A percentile compares a stretch with the other conserved stretches of the same genome.
phyloP scores from a whole-genome alignment of 2,888 invertebrate genomes.

The Dryococelus australis region DNA sequence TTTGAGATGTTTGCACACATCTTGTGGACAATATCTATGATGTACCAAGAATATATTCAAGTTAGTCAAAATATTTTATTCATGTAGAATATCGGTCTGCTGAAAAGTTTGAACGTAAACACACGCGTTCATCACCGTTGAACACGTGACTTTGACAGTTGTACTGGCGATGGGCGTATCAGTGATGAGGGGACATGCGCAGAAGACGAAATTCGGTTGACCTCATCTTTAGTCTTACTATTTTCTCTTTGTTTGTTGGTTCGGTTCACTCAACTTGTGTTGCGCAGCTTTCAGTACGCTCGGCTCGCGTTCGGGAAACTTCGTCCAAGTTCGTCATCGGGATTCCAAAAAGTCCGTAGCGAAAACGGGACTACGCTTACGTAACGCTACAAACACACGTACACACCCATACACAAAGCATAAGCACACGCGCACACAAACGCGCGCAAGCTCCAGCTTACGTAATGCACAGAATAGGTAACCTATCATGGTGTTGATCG shows the following conservation, averaged over 20 bases:
- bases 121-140: no score
- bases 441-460: constrained; percentile 28
- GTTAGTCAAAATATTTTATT: no score
- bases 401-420: background rate
- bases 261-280: constrained; percentile 45
- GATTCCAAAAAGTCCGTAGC: constrained; percentile 35
- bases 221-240: background rate
- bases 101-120: no score
- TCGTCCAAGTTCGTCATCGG: constrained; percentile 32
- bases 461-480: constrained; percentile 60
- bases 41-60: no score
- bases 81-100: no score
- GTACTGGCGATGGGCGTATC: no score
- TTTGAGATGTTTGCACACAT: no score
- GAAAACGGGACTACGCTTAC: constrained; percentile 45
- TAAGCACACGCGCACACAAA: background rate
- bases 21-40: no score
- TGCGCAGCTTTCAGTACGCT: constrained; percentile 35
- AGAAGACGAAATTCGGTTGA: no score
- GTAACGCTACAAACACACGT: constrained; percentile 31
- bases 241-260: constrained; percentile 34
- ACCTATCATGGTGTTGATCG: constrained; percentile 62
- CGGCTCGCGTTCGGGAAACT: constrained; percentile 32
- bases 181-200: no score
- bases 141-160: no score